Conservation (phyloP, 2,113 vertebrate genomes). For the Toxotes chatareus region DNA sequence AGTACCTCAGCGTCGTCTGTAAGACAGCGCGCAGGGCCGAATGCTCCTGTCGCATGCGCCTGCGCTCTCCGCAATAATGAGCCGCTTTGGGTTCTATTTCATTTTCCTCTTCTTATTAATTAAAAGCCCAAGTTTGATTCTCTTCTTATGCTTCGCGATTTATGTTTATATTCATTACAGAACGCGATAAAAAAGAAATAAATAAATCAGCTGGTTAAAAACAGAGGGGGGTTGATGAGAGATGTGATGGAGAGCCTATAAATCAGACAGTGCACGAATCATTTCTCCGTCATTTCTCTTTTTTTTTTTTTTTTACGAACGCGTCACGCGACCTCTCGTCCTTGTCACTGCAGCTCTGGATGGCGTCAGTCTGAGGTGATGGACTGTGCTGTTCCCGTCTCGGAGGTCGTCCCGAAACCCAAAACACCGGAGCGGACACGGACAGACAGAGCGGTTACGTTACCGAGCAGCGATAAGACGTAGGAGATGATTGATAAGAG, state of each 20-base stretch:
- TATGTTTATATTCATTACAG: conserved; percentile 78
- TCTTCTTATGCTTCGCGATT: conserved; percentile 74
- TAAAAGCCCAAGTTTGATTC: conserved; percentile 76
- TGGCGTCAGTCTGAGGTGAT: conserved; percentile 62
- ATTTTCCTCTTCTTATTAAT: conserved; percentile 74
- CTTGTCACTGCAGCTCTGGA: conserved; percentile 56
- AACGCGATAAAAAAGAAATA: conserved; percentile 41
- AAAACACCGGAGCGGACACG: conserved; percentile 28
- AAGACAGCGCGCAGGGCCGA: conserved; percentile 18
- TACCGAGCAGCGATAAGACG: conserved; percentile 61
- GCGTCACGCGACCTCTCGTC: conserved; percentile 55
- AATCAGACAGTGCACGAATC: neutral
- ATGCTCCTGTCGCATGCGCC: neutral
- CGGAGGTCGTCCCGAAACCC: conserved; percentile 62
- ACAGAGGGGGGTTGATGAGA: neutral
- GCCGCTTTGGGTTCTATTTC: conserved; percentile 78
- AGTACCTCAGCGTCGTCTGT: neutral
- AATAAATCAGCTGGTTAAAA: too few species aligned
- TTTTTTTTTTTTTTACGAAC: neutral
- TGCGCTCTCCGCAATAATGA: conserved; percentile 68
- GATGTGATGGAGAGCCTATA: neutral
- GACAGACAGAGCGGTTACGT: conserved; percentile 24
- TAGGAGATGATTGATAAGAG: conserved; percentile 61
- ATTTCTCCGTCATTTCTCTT: neutral
- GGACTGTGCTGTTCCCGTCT: conserved; percentile 71